A percentile compares a stretch with the other conserved stretches of the same genome.
Evolutionary conservation across 1,140 invertebrate species (phyloP).

Genomic region (Samia ricini): DNA sequence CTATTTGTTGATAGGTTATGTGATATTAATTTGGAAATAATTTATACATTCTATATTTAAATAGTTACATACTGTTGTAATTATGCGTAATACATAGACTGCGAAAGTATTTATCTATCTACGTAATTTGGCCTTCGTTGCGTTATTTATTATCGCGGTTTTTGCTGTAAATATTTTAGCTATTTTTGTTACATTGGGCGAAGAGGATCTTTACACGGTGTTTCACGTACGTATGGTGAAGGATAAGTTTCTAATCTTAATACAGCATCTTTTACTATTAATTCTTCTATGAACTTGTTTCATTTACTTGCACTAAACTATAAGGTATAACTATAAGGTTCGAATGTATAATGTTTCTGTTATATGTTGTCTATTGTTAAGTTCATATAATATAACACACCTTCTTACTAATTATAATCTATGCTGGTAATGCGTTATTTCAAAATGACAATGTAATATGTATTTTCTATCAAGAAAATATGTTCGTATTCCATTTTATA

Average conservation of each 20-base stretch:
- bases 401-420: no score
- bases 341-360: no score
- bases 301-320: no score
- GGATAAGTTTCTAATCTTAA: neutral
- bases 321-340: no score
- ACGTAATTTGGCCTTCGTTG: conserved; percentile 24
- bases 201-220: conserved; percentile 1
- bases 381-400: no score
- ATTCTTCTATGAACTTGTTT: no score
- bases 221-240: conserved; percentile 2
- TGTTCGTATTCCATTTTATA: no score
- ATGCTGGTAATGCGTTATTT: neutral
- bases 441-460: neutral
- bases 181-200: conserved; percentile 19
- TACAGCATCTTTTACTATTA: neutral
- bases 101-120: conserved; percentile 13
- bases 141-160: conserved; percentile 17
- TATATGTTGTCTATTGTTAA: no score
- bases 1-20: no score
- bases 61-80: conserved; percentile 5
- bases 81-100: conserved; percentile 2
- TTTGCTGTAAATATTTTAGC: conserved; percentile 23
- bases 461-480: no score
- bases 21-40: neutral
- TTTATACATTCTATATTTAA: neutral